Evolutionary conservation across 2,888 invertebrate genomes (phyloP).

Genomic region (Ormyrus pomaceus): DNA sequence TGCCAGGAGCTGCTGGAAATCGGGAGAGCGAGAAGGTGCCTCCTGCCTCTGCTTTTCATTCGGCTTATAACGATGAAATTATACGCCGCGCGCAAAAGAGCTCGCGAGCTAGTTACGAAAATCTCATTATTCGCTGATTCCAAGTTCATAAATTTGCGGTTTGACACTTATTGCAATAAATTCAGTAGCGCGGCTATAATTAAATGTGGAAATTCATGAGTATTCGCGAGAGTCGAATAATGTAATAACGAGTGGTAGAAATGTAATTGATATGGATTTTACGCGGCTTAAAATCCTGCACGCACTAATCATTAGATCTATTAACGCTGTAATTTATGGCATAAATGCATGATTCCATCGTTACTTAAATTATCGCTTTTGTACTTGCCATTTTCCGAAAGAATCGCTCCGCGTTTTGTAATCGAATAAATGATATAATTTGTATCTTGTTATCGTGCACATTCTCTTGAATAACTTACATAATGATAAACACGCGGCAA

Average conservation of each 20-base stretch:
- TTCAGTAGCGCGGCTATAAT: conserved; percentile 35
- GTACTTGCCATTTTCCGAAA: conserved; percentile 2
- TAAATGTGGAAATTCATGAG: conserved; percentile 32
- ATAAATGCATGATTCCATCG: conserved; percentile 10
- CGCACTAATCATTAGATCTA: conserved; percentile 35
- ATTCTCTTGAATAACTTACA: too few relatives aligned
- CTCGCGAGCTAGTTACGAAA: conserved; percentile 41
- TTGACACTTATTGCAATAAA: conserved; percentile 48
- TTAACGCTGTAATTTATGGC: conserved; percentile 25
- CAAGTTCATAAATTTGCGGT: conserved; percentile 48
- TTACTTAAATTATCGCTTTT: conserved; percentile 46
- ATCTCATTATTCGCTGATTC: conserved; percentile 50
- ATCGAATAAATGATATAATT: too few relatives aligned
- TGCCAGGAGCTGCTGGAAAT: background rate
- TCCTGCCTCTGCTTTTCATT: background rate
- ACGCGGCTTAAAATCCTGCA: conserved; percentile 3
- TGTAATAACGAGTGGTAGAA: conserved; percentile 34
- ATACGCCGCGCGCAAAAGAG: background rate
- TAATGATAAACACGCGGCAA: too few relatives aligned
- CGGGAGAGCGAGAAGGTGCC: background rate
- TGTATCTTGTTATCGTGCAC: too few relatives aligned
- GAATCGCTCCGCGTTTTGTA: background rate
- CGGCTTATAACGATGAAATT: background rate
- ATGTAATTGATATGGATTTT: conserved; percentile 41
- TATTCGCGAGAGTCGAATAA: conserved; percentile 16